Conservation (phyloP, 2,113 vertebrate species). For the Butastur rufipennis region DNA sequence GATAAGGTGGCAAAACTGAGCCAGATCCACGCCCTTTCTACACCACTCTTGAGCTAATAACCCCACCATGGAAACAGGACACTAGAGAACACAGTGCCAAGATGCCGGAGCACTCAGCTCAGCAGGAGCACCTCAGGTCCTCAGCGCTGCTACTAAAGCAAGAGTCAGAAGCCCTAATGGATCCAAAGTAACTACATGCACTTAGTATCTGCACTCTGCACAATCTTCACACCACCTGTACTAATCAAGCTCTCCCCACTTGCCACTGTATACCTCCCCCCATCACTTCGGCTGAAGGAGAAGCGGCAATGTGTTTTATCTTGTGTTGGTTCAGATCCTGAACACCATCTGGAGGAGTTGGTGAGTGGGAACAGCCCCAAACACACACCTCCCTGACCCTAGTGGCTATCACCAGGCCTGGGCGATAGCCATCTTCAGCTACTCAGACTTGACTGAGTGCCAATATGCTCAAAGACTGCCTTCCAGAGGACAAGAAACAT, state of each 20-base stretch:
- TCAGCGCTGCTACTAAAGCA: not conserved
- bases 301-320: not conserved
- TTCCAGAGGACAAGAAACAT: not conserved
- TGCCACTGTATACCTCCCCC: not conserved
- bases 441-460: not conserved
- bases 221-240: not conserved
- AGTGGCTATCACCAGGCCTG: not conserved
- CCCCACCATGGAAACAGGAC: not conserved
- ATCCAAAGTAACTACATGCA: not conserved
- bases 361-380: not conserved
- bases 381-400: not conserved
- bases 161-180: not conserved
- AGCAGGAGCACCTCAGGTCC: not conserved
- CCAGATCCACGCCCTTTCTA: not conserved
- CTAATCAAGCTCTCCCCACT: not conserved
- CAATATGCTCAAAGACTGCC: not conserved
- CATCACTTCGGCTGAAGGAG: not conserved
- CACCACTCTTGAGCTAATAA: not conserved
- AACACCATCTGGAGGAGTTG: not conserved
- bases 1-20: not conserved
- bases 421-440: not conserved
- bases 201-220: not conserved
- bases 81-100: not conserved
- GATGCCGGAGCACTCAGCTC: not conserved
- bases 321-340: not conserved